These are phyloP conservation scores for Zaprionus nigranus DNA, from an alignment of 1,140 invertebrate genomes.

Conservation along the genomic window DNA sequence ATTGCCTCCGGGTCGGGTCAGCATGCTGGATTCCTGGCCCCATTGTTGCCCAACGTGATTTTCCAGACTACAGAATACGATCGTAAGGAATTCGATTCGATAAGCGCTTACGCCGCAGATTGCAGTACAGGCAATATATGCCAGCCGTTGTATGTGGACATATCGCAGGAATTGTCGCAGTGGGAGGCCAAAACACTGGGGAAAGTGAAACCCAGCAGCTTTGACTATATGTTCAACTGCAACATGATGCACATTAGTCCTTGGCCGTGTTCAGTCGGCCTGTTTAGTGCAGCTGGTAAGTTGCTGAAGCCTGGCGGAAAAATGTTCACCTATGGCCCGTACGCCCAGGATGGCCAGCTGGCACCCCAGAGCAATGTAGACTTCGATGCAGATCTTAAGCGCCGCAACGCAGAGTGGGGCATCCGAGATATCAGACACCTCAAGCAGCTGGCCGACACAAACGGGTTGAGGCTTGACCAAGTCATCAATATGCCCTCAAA, in stretches of 20 bases:
- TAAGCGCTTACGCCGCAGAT: slow-evolving; percentile 88
- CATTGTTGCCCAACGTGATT: slow-evolving; percentile 87
- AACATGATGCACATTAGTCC: slow-evolving; percentile 95
- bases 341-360: slow-evolving; percentile 90
- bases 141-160: slow-evolving; percentile 88
- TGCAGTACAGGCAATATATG: slow-evolving; percentile 88
- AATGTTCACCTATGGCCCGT: slow-evolving; percentile 94
- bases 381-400: slow-evolving; percentile 84
- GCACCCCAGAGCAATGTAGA: too few species aligned
- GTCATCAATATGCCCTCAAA: slow-evolving; percentile 93
- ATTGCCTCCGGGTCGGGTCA: slow-evolving; percentile 94
- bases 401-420: slow-evolving; percentile 90
- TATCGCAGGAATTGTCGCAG: slow-evolving; percentile 86
- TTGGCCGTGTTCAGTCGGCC: slow-evolving; percentile 88
- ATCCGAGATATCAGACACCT: slow-evolving; percentile 91
- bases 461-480: slow-evolving; percentile 87
- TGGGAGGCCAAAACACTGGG: slow-evolving; percentile 80
- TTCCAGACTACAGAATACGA: slow-evolving; percentile 93
- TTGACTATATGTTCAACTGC: slow-evolving; percentile 92
- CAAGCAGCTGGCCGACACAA: slow-evolving; percentile 87
- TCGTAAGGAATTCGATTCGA: slow-evolving; percentile 87
- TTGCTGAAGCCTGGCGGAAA: slow-evolving; percentile 89
- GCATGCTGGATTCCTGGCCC: slow-evolving; percentile 90
- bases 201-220: slow-evolving; percentile 51
- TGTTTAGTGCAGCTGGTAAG: slow-evolving; percentile 89